A percentile compares a stretch with the other conserved stretches of the same genome.
Conservation (phyloP, 2,888 invertebrate genomes). For the Temnothorax rugatulus region DNA sequence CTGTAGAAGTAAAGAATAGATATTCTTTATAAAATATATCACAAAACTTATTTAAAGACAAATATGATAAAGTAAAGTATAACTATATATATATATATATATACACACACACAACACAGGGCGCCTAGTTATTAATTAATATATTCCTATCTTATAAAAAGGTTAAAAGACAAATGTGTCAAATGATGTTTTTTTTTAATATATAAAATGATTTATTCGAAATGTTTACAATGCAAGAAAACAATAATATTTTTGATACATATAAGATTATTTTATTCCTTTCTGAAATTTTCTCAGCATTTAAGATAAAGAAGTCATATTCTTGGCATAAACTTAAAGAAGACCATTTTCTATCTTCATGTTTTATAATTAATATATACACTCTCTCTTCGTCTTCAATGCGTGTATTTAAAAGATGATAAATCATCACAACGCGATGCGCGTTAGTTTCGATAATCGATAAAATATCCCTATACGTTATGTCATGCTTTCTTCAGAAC, state of each 20-base stretch:
- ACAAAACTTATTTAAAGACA: not conserved
- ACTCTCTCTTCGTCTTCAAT: not conserved
- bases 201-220: constrained; percentile 59
- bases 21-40: not conserved
- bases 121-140: constrained; percentile 2
- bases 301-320: not conserved
- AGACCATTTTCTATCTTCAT: constrained; percentile 16
- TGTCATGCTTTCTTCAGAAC: not conserved
- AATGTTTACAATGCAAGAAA: constrained; percentile 47
- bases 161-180: not conserved
- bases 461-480: constrained; percentile 14
- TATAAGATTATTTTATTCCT: constrained; percentile 34
- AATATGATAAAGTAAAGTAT: constrained; percentile 1
- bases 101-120: too few relatives aligned
- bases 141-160: not conserved
- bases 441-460: not conserved
- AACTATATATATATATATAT: not conserved
- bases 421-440: constrained; percentile 1
- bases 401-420: constrained; percentile 21
- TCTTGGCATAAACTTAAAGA: constrained; percentile 29
- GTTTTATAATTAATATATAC: constrained; percentile 34
- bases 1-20: not conserved
- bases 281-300: constrained; percentile 27
- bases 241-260: constrained; percentile 26
- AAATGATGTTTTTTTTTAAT: not conserved